Evolutionary conservation across 1,140 invertebrate species (phyloP), one percentile per base, ranked within the genome.

Genomic region (Schlechtendalia chinensis): DNA sequence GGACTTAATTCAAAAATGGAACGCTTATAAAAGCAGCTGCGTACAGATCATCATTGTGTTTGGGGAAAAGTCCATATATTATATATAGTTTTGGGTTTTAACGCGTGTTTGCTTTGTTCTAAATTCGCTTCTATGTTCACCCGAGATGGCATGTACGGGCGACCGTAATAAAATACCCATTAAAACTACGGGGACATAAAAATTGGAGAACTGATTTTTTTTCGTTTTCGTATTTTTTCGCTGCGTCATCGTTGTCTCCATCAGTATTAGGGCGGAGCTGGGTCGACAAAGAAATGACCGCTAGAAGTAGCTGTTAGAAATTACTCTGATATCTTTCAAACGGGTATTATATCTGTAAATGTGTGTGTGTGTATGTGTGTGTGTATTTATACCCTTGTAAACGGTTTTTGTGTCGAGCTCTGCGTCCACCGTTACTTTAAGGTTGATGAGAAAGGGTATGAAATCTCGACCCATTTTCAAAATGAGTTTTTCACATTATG

Each of bases 391-490:
- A 72, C 63, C 32, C 63, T 65, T 45, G 27, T 58, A 75, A 75
- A 75, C 56, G 27, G 72, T 56, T 75, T 75, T 75, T 58, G 54
- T 59, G 54, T 39, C 53, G 12, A 59, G 22, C n/a, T 22, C 11
- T 65, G 17, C 10, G 8, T 29, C 8, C 71, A 39, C 27, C 24
- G 11, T 27, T 16, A 56, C 19, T 32, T 17, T 19, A 11, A 17
- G 39, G 65, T 47, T 24, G 12, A 58, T 24, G 29, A 75, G 19
- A 54, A 58, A 24, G 39, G 32, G 39, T 47, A 69, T 14, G 39
- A 69, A 67, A 69, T 69, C 32, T 69, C n/a, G n/a, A 69, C 39
- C n/a, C 65, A 47, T 24, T 69, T 69, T 47, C 5, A 6, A 69
- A 65, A 69, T 47, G 65, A 69, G 5, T 5, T 69, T 69, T 69